Evolutionary conservation across 2,113 vertebrate genomes (phyloP), one percentile per base, ranked within the genome.

Genomic region (Phalacrocorax brasilianus): DNA sequence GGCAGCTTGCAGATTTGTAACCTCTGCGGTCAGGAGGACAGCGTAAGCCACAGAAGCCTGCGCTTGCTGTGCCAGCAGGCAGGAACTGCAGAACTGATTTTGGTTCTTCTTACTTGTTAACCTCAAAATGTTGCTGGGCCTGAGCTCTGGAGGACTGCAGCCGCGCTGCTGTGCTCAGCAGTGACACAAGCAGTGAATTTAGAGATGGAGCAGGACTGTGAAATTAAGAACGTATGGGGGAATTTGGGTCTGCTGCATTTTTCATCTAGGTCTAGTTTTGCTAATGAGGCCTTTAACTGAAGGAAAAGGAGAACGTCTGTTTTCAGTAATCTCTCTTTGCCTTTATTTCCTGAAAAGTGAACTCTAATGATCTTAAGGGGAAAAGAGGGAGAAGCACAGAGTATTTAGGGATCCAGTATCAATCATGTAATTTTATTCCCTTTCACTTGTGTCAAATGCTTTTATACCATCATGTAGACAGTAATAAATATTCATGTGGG

Each of bases 401-500:
- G 32, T 91, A 66, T 90, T 91, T 79, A 79, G 49, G 47, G 63
- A 68, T 82, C 42, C 13, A 26, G 30, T 67, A 91, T 85, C 62
- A 79, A 70, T 93, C 71, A 74, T 79, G 49, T 61, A 38, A 45
- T 89, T 81, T 77, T 87, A 78, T 82, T 89, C 58, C 16, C 47
- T 95, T 96, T 96, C 32, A 26, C 45, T 82, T 78, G 35, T 85
- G 70, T 94, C 75, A 88, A 53, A 89, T 75, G 44, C 65, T 58
- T 91, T 94, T 91, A 50, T 75, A 78, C 44, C 49, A 68, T 85
- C 67, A 42, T 83, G 45, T 82, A 96, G 91, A 96, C 70, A 73
- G 70, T 85, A 89, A 95, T 94, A 96, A 96, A 96, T 96, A 96
- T 93, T 96, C 80, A 82, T 93, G 66, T 68, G 67, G 44, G 66